Base-by-base conservation (phyloP, 2,888 invertebrate genomes). In the Micoletzkya japonica region DNA sequence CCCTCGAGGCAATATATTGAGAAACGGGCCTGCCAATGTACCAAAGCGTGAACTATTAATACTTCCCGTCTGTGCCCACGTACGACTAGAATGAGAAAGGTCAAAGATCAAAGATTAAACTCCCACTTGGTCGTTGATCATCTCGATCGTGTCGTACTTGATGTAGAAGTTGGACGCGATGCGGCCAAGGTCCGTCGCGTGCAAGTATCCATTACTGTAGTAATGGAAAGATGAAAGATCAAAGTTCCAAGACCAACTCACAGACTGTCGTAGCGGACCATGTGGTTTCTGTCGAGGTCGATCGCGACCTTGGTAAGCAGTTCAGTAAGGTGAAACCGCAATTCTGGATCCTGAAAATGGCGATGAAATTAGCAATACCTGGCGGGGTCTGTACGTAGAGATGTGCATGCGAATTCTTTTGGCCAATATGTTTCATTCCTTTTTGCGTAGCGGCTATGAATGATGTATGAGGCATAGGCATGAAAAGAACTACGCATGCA, bases 91-190 rank as follows among this genome's bases (percentile, higher is more conserved):
- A 58, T 4, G n/a, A 34, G 50, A 4, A 20, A 20, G 24, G 20
- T 50, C 20, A 50, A 30, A 34, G 6, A n/a, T 2, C 17, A 34
- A 24, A 17, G 14, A 26, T 44, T 17, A 39, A 24, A 37, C 20
- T 17, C 17, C 2, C 61, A 68, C 76, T 34, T 75, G 74, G 54
- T 76, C 75, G 56, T 81, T 79, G 58, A 85, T 58, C 72, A 78
- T 67, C 86, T 94, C 92, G 80, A 98, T 92, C 0, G 97, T 97
- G 80, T 94, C 93, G 85, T 93, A 92, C 75, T 95, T 96, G 73
- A 99, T 93, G 87, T 99, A 99, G 88, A 92, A 98, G 86, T 96
- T 94, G 85, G 95, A 95, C 0, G 98, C 95, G 20, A 94, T 97
- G 70, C 98, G 90, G 0, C 98, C 98, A 76, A 95, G 89, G 87